A percentile compares a stretch with the other conserved stretches of the same genome.
phyloP scores from a whole-genome alignment of 2,797 vertebrate species.

The Mastacembelus armatus region DNA sequence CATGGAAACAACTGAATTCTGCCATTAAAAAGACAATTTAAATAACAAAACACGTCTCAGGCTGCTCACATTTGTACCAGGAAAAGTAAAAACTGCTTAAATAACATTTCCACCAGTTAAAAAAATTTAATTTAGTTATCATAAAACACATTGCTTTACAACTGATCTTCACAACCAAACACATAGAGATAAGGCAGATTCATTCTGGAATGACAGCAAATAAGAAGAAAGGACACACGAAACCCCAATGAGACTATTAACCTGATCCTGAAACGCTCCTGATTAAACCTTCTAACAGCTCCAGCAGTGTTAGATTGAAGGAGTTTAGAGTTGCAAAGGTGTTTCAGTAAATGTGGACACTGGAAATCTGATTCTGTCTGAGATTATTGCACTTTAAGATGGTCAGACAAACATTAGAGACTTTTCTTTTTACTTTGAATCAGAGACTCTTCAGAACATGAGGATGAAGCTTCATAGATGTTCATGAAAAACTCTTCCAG shows the following conservation, averaged over 20 bases:
- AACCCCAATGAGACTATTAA: constrained; percentile 1
- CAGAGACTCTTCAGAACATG: no score
- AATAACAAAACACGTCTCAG: not conserved
- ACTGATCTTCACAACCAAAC: constrained; percentile 70
- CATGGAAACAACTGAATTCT: not conserved
- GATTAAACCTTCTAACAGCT: constrained; percentile 1
- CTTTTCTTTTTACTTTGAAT: no score
- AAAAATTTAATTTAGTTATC: constrained; percentile 75
- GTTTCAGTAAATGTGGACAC: no score
- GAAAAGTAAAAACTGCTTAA: no score
- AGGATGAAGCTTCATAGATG: no score
- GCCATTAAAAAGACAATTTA: not conserved
- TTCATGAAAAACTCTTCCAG: no score
- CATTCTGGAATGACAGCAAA: constrained; percentile 74
- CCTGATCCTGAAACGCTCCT: not conserved
- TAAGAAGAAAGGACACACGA: not conserved
- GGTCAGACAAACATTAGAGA: not conserved
- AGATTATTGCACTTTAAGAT: not conserved
- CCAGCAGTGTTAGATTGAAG: not conserved
- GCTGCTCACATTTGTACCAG: no score
- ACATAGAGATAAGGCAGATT: constrained; percentile 80
- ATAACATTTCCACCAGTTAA: constrained; percentile 66
- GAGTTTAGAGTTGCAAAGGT: not conserved
- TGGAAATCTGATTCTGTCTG: no score
- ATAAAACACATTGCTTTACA: constrained; percentile 75